Conservation (phyloP, 2,888 invertebrate species). For the Epistrophe grossulariae region DNA sequence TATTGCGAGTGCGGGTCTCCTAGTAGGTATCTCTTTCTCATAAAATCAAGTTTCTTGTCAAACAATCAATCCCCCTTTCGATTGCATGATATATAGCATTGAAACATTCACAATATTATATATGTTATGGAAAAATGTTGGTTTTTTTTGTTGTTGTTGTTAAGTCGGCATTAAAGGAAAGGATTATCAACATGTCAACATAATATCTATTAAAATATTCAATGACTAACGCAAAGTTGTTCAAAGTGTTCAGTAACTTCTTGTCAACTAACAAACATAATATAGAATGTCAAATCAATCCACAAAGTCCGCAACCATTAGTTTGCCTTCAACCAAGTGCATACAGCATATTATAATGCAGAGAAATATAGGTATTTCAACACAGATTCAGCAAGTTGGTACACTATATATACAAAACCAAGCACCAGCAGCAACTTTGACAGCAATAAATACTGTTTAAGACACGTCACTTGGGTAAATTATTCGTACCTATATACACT, state of each 20-base stretch:
- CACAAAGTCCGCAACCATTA: slow-evolving; percentile 35
- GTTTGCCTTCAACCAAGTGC: slow-evolving; percentile 18
- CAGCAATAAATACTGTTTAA: slow-evolving; percentile 66
- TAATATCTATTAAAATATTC: slow-evolving; percentile 58
- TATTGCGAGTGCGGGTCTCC: too few relatives aligned
- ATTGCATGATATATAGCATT: not conserved
- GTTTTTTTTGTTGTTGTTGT: not conserved
- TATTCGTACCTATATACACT: slow-evolving; percentile 50
- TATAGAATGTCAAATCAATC: slow-evolving; percentile 61
- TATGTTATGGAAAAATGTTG: not conserved
- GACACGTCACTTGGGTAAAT: slow-evolving; percentile 66
- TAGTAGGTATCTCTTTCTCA: too few relatives aligned
- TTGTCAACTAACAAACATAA: slow-evolving; percentile 36
- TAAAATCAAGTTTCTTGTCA: too few relatives aligned
- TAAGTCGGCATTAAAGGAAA: slow-evolving; percentile 32
- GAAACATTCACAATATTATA: not conserved
- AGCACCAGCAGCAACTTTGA: slow-evolving; percentile 33
- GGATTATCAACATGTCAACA: slow-evolving; percentile 58
- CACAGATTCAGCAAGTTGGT: slow-evolving; percentile 36
- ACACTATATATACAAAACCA: not conserved
- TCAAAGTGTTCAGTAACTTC: slow-evolving; percentile 34
- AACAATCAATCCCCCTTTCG: too few relatives aligned
- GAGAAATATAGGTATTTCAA: slow-evolving; percentile 26
- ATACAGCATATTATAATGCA: slow-evolving; percentile 8
- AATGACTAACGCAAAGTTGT: slow-evolving; percentile 41